Base-by-base conservation (phyloP, 2,888 invertebrate genomes). In the Tetheella fluctuosa region DNA sequence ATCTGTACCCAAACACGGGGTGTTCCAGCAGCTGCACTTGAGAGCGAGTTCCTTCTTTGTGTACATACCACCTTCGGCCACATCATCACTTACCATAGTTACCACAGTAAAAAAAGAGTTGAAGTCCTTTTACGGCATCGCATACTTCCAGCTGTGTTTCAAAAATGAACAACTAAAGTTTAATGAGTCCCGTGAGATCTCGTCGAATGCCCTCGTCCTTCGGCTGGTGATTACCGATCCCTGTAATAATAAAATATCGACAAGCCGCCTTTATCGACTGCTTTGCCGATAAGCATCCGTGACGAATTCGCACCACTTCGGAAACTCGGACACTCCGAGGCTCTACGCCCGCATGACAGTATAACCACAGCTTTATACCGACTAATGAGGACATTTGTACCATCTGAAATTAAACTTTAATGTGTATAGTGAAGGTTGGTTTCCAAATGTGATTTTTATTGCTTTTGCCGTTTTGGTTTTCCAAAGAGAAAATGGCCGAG, bases 211-310 rank as follows among this genome's bases (percentile, higher is more conserved):
- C 81, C 82, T 80, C 86, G 78, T 77, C 78, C 77, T 42, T 48
- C 13, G 28, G 78, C 76, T 81, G 80, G 80, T 84, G 86, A 88
- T 90, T 85, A 85, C 86, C 74, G 74, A 67, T 78, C 81, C 83
- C 86, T 83, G 84, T 88, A 89, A 90, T 83, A 81, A 83, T 89
- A 90, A 90, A 89, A 89, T 83, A 88, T 90, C 87, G 86, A 85
- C 88, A 86, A 73, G 84, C 86, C 84, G 88, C 85, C 84, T 91
- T 90, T 91, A 92, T 91, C 91, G 89, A 82, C 80, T 86, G 89
- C 86, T 83, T 86, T 76, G 82, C 84, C 90, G 92, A 92, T 92
- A 93, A 92, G 87, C 89, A 90, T 86, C 91, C 91, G 91, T 91
- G 91, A 92, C 92, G 91, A 91, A 92, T 92, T 91, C 81, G 87